Conservation (phyloP, 2,888 invertebrate species). For the Spisula subtruncata region DNA sequence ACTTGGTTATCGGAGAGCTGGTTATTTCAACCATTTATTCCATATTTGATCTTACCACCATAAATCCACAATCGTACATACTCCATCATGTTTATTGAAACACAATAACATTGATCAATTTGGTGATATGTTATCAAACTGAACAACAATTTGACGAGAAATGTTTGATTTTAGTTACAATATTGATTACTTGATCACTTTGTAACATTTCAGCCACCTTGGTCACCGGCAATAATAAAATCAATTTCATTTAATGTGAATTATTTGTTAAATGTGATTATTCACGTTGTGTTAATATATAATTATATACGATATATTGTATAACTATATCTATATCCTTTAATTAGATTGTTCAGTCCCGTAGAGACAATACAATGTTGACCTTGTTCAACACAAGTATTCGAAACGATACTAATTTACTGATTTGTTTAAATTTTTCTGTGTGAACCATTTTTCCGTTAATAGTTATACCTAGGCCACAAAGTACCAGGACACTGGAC, state of each 20-base stretch:
- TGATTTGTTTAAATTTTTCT: too few relatives aligned
- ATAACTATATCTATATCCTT: not conserved
- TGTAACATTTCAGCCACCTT: not conserved
- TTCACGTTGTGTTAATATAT: not conserved
- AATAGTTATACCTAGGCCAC: too few relatives aligned
- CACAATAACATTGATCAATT: not conserved
- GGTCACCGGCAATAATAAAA: not conserved
- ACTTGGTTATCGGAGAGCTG: too few relatives aligned
- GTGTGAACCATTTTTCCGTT: too few relatives aligned
- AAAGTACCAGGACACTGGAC: too few relatives aligned
- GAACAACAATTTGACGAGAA: not conserved
- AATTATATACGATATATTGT: too few relatives aligned
- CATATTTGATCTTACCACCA: too few relatives aligned
- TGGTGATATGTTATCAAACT: not conserved
- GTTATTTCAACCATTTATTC: too few relatives aligned
- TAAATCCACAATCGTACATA: not conserved
- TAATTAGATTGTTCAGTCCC: not conserved
- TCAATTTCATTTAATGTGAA: constrained; percentile 20
- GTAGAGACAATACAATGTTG: not conserved
- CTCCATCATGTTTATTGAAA: not conserved
- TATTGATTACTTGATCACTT: not conserved
- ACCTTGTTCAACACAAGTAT: not conserved
- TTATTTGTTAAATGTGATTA: constrained; percentile 1
- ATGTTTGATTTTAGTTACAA: not conserved
- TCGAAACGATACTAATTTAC: not conserved